Conservation (phyloP, 2,888 invertebrate species). For the Epirrhoe tristata region DNA sequence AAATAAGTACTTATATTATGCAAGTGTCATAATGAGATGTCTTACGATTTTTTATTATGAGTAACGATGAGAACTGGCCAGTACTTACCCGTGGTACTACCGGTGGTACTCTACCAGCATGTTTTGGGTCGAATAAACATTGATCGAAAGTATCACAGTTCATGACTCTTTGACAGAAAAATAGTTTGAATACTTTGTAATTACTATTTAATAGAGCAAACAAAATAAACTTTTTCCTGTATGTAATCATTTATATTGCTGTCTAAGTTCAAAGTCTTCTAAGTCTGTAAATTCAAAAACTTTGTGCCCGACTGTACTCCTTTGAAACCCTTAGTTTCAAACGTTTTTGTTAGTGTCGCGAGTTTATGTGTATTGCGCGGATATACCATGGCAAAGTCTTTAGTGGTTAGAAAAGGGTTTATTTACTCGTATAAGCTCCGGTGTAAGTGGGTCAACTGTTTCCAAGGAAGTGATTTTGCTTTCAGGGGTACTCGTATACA, state of each 20-base stretch:
- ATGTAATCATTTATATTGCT: neutral
- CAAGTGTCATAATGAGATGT: no score
- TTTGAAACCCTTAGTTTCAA: constrained; percentile 46
- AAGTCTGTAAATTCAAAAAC: neutral
- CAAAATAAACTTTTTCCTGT: neutral
- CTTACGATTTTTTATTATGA: no score
- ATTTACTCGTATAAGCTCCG: constrained; percentile 33
- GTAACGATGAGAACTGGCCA: no score
- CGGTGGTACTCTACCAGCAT: no score
- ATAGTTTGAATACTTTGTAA: no score
- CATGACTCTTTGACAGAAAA: no score
- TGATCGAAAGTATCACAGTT: no score
- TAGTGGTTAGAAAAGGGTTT: constrained; percentile 23
- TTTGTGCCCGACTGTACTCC: constrained; percentile 46
- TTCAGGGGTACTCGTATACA: neutral
- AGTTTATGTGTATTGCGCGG: constrained; percentile 38
- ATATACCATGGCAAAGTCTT: constrained; percentile 21
- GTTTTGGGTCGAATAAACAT: no score
- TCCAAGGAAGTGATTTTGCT: constrained; percentile 2
- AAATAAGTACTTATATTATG: no score
- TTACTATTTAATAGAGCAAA: neutral
- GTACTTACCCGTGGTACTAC: no score
- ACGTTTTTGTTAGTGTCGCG: constrained; percentile 52
- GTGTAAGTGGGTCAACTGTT: constrained; percentile 12
- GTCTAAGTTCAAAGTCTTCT: neutral